A percentile compares a stretch with the other conserved stretches of the same genome.
Conservation (phyloP, 2,113 vertebrate genomes). For the Bolborhynchus lineola region DNA sequence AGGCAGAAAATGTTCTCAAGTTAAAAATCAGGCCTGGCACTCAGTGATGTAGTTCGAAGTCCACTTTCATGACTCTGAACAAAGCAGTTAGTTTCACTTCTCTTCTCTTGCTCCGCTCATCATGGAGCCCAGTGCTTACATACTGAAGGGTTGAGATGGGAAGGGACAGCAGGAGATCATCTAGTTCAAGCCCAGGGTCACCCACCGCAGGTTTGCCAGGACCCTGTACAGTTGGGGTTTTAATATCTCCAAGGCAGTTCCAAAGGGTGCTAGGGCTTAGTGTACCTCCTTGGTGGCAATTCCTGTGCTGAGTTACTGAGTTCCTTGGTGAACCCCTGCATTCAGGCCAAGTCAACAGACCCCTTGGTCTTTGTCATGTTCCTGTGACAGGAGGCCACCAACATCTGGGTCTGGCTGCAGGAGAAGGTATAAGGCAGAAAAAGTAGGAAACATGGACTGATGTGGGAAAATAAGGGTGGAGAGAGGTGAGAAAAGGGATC, state of each 20-base stretch:
- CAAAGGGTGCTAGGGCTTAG: not conserved
- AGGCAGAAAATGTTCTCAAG: not conserved
- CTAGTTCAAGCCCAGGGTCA: not conserved
- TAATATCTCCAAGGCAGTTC: not conserved
- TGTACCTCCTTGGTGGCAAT: not conserved
- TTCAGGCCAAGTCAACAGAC: not conserved
- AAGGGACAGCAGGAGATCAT: not conserved
- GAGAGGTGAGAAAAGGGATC: not conserved
- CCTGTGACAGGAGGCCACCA: not conserved
- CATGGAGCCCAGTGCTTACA: not conserved
- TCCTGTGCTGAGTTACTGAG: not conserved
- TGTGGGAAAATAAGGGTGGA: not conserved
- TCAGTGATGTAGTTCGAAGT: not conserved
- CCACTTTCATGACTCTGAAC: not conserved
- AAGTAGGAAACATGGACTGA: not conserved
- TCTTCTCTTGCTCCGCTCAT: not conserved
- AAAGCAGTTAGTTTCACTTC: not conserved
- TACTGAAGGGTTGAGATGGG: not conserved
- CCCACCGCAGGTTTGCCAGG: not conserved
- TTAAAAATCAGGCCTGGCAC: not conserved
- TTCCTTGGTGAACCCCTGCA: not conserved
- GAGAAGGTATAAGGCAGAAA: not conserved
- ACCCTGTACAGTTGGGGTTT: rapidly evolving
- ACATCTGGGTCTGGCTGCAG: not conserved
- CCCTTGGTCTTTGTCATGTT: not conserved